Conservation (phyloP, 2,113 vertebrate genomes). For the Cariama cristata region DNA sequence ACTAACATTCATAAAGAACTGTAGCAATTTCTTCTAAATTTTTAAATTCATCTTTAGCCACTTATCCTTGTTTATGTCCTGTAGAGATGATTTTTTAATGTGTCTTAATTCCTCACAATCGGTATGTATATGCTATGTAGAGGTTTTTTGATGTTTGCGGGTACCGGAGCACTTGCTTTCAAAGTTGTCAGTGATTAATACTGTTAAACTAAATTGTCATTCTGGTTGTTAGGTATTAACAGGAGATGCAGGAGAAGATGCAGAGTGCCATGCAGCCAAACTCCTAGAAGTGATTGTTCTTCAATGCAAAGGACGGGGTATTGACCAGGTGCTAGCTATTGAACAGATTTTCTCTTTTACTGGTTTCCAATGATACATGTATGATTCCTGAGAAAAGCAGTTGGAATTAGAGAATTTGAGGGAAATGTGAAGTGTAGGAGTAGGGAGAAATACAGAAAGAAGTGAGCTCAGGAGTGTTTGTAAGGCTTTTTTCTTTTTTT, state of each 20-base stretch:
- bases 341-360: not conserved
- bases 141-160: not conserved
- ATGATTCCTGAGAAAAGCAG: not conserved
- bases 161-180: not conserved
- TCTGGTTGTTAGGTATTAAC: constrained; percentile 83
- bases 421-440: not conserved
- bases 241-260: constrained; percentile 91
- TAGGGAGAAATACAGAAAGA: not conserved
- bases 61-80: not conserved
- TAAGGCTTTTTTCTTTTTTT: not conserved
- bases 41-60: not conserved
- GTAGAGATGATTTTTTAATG: not conserved
- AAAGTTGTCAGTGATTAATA: not conserved
- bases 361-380: not conserved
- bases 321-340: constrained; percentile 87
- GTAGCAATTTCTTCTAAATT: not conserved
- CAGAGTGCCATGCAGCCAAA: constrained; percentile 96
- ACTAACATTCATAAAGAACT: not conserved
- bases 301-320: constrained; percentile 92
- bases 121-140: not conserved
- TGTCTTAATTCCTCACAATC: not conserved
- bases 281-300: constrained; percentile 95
- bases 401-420: not conserved
- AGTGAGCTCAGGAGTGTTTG: not conserved
- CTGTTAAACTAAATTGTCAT: not conserved